Evolutionary conservation across 2,113 vertebrate species (phyloP), one percentile per base, ranked within the genome.

Genomic region (Leucopternis melanops): DNA sequence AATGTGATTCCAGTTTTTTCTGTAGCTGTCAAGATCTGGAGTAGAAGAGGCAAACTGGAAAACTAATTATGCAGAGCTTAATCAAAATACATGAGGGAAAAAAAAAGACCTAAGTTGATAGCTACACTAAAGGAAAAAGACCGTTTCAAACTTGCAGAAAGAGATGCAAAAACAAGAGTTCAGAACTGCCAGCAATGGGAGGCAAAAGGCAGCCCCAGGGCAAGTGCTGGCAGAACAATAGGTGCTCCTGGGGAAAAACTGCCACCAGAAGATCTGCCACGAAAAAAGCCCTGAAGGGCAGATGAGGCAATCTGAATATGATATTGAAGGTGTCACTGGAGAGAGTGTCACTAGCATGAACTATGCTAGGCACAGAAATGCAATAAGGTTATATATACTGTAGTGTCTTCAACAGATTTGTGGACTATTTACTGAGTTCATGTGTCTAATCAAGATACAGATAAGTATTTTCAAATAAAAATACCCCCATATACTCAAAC

Each of bases 131-230:
- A 40, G 57, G 34, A 74, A 89, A 84, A 91, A 88, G 58, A 71
- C 32, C 3, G 2, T 85, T 94, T 81, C 44, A 72, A 81, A 79
- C 81, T 88, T 81, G 92, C 63, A 86, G 66, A 52, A 94, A 93
- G 58, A 69, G 50, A 77, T 40, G n/a, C 45, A 88, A 73, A 95
- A 95, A 25, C 38, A 71, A 57, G 71, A 71, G 52, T n/a, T 83
- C 80, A 84, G 50, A 92, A 81, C 61, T 94, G 77, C 81, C 92
- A 94, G 81, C 40, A 92, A 74, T 6, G 75, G 49, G 57, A 91
- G 70, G 92, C 55, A 86, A 93, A 93, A 93, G 81, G 77, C 47
- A 94, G 88, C 85, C 82, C 29, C 44, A 52, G 75, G 94, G 79
- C 81, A 89, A 72, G 49, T 10, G 73, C 73, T 94, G 77, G 62